Conservation (phyloP, 2,888 invertebrate genomes). For the Flexamia atlantica region DNA sequence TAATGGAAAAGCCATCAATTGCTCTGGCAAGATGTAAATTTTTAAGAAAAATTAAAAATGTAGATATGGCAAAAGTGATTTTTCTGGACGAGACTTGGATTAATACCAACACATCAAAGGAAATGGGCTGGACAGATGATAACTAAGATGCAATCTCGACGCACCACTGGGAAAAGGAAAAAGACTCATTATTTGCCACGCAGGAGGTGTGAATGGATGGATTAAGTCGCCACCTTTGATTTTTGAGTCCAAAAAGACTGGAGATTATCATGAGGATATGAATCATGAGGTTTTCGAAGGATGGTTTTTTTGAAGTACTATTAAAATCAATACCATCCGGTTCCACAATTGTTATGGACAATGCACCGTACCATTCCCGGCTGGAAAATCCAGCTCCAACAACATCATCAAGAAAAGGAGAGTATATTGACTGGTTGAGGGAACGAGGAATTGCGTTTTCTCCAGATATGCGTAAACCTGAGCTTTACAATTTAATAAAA, state of each 20-base stretch:
- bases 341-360: not conserved
- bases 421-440: not conserved
- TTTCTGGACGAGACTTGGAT: not conserved
- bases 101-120: not conserved
- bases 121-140: not conserved
- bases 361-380: conserved; percentile 11
- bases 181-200: too few relatives aligned
- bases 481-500: not conserved
- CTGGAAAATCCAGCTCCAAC: conserved; percentile 20
- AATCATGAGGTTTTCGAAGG: too few relatives aligned
- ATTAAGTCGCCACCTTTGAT: too few relatives aligned
- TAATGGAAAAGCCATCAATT: conserved; percentile 18
- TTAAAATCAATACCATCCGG: not conserved
- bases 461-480: not conserved
- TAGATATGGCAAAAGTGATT: not conserved
- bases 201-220: too few relatives aligned
- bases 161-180: not conserved
- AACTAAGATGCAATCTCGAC: not conserved
- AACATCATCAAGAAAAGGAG: conserved; percentile 1
- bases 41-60: not conserved
- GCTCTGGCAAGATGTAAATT: conserved; percentile 3
- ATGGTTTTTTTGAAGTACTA: not conserved
- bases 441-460: not conserved
- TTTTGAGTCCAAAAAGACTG: too few relatives aligned
- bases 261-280: too few relatives aligned